Evolutionary conservation across 1,140 invertebrate genomes (phyloP).

Genomic region (Halesus radiatus): DNA sequence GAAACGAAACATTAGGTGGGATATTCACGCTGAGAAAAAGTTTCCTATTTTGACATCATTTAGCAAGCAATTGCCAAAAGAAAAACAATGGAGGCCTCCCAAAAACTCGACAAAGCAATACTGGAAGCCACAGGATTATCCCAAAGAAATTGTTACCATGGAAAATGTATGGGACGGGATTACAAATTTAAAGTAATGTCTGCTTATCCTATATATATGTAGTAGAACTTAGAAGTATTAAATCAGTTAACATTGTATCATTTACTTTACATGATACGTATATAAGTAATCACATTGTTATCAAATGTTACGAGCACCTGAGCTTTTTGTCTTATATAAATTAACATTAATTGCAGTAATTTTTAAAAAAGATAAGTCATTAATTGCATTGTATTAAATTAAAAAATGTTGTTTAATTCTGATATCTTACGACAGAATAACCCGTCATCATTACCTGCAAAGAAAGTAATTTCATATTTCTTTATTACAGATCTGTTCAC

Average conservation of each 20-base stretch:
- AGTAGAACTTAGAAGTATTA: neutral
- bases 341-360: no score
- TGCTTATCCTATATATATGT: no score
- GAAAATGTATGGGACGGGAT: slow-evolving; percentile 75
- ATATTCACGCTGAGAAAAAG: slow-evolving; percentile 62
- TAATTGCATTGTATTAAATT: no score
- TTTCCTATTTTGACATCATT: slow-evolving; percentile 65
- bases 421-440: no score
- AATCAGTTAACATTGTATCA: neutral
- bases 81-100: slow-evolving; percentile 68
- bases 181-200: slow-evolving; percentile 68
- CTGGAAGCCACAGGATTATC: slow-evolving; percentile 70
- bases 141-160: slow-evolving; percentile 72
- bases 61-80: slow-evolving; percentile 65
- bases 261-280: no score
- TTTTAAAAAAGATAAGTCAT: no score
- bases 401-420: no score
- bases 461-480: neutral
- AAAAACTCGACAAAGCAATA: slow-evolving; percentile 66
- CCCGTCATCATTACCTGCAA: neutral
- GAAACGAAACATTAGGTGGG: slow-evolving; percentile 63
- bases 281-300: no score
- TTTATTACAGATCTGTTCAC: slow-evolving; percentile 65
- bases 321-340: no score
- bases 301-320: no score